These are phyloP conservation scores for Pristiophorus japonicus DNA, from an alignment of 2,113 vertebrate species.

Conservation along the genomic window DNA sequence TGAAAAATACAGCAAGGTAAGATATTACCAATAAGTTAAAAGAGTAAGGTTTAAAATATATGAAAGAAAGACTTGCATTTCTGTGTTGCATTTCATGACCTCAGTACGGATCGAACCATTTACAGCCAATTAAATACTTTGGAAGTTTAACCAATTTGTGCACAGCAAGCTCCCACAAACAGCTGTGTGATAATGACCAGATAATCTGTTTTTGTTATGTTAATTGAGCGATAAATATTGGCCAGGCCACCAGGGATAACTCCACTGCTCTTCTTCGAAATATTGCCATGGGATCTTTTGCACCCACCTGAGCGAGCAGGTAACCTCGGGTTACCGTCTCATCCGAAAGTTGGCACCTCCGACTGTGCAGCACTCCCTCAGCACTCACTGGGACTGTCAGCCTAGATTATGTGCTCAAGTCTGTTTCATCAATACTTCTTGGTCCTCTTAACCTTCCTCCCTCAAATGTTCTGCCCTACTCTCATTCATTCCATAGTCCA, in stretches of 20 bases:
- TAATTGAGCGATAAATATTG: neutral
- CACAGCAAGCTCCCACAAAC: neutral
- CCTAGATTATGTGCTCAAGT: neutral
- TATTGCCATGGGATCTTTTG: neutral
- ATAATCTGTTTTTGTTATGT: neutral
- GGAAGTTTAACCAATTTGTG: neutral
- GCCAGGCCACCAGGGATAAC: neutral
- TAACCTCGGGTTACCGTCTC: neutral
- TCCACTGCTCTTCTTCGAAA: neutral
- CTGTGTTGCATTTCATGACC: neutral
- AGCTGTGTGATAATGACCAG: neutral
- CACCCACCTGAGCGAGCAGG: neutral
- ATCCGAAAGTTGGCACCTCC: neutral
- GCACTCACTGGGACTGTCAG: neutral
- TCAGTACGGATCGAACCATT: neutral
- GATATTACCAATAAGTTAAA: neutral
- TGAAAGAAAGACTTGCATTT: neutral
- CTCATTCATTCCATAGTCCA: neutral
- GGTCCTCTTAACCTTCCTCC: too few species aligned
- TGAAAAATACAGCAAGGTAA: neutral
- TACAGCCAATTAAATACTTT: neutral
- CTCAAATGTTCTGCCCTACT: too few species aligned
- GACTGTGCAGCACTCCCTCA: neutral
- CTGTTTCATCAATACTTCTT: too few species aligned
- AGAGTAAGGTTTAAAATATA: neutral